Evolutionary conservation across 1,140 invertebrate species (phyloP), one percentile per base, ranked within the genome.

Genomic region (Tetragnatha versicolor): DNA sequence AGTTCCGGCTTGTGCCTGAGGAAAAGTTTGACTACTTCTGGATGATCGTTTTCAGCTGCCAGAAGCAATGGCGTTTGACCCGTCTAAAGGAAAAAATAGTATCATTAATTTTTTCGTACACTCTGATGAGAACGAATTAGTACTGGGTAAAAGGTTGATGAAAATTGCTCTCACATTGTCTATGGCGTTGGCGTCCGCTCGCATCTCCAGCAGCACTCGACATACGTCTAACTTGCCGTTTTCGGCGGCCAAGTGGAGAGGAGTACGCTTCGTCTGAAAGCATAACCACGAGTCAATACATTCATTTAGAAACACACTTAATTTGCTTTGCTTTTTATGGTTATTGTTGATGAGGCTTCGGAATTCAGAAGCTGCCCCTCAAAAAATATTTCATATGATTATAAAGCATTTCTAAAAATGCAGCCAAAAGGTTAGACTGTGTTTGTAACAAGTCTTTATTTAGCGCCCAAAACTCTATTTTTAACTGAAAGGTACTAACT

Each of bases 21-120:
- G 86, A 99, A 99, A 58, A 99, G 87, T 86, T 98, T 97, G 12
- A 96, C 96, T 7, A 99, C 97, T 89, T 99, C 97, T 7, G 96
- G 95, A 85, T 94, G 97, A 86, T 99, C 98, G 85, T 98, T 98
- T 89, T 98, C 95, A 25, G 97, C 97, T 0, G 97, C 97, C 35
- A 97, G 83, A 81, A 90, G 89, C 4, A 91, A 83, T 2, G 89
- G 89, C 0, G 89, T 90, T 82, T 89, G 89, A 2, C 88, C 88
- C 79, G 88, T 86, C 86, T 87, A 80, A 31, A 79, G 82, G 79
- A 17, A 72, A 22, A 78, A 60, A 25, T 45, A 45, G 5, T 14
- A 14, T 29, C 5, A 29, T 29, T 69, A 79, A 22, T 17, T 63
- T 63, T 3, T 39, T n/a, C 35, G 14, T 49, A 12, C 1, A 49